Percentiles rank a stretch among this genome's conserved stretches.
These are phyloP conservation scores for Microctonus brassicae DNA, from an alignment of 2,888 invertebrate genomes.

Conservation along the genomic window DNA sequence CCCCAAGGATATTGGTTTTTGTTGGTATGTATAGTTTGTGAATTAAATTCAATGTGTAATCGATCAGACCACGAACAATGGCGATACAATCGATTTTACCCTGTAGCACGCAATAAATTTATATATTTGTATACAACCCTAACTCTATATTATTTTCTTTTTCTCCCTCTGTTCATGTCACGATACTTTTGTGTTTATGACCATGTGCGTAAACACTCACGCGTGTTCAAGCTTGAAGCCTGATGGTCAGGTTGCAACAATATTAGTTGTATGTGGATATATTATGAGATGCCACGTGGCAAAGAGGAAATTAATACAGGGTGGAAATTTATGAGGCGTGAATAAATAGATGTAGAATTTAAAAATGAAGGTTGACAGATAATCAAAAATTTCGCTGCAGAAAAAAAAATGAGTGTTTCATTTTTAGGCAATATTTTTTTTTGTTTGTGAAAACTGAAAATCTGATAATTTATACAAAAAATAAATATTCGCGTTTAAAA, in stretches of 20 bases:
- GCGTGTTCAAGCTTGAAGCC: background rate
- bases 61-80: constrained; percentile 10
- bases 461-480: too few species aligned
- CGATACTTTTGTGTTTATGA: background rate
- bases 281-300: constrained; percentile 20
- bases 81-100: constrained; percentile 20
- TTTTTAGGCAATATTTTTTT: too few species aligned
- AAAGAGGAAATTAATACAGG: constrained; percentile 17
- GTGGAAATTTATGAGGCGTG: background rate
- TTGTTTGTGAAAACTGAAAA: too few species aligned
- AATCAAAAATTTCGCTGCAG: too few species aligned
- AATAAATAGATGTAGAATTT: background rate
- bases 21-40: background rate
- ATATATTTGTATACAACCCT: too few species aligned
- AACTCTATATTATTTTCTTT: background rate
- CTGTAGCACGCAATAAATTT: background rate
- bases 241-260: background rate
- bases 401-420: too few species aligned
- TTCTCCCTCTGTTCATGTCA: background rate
- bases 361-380: too few species aligned
- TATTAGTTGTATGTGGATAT: background rate
- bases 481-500: too few species aligned
- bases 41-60: constrained; percentile 16
- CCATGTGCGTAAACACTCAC: constrained; percentile 9
- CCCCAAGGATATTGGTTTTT: background rate